phyloP scores from a whole-genome alignment of 1,140 invertebrate species.

The Formica exsecta region DNA sequence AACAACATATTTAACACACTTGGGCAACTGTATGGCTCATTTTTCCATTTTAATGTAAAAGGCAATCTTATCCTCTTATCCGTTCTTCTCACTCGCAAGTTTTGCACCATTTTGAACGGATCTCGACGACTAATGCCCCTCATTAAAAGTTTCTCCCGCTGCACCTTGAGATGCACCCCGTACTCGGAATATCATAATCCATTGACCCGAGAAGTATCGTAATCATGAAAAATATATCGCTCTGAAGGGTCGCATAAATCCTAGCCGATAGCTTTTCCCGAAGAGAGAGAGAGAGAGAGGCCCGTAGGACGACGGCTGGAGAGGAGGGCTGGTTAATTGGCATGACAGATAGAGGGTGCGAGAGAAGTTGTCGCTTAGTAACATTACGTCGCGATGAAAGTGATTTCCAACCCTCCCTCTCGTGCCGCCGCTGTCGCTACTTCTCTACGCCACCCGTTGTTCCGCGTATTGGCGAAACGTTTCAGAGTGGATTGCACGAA shows the following conservation, averaged over 20 bases:
- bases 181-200: constrained; percentile 60
- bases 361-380: constrained; percentile 84
- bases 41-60: constrained; percentile 45
- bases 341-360: constrained; percentile 84
- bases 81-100: constrained; percentile 49
- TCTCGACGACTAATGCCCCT: constrained; percentile 62
- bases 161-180: constrained; percentile 57
- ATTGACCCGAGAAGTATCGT: constrained; percentile 65
- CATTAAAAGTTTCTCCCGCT: constrained; percentile 60
- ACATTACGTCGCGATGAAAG: constrained; percentile 84
- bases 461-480: constrained; percentile 55
- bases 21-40: constrained; percentile 14
- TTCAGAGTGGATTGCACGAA: constrained; percentile 59
- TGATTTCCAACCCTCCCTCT: constrained; percentile 77
- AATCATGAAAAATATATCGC: constrained; percentile 68
- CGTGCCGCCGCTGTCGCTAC: constrained; percentile 23
- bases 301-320: constrained; percentile 60
- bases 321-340: constrained; percentile 82
- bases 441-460: constrained; percentile 48
- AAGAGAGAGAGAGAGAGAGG: constrained; percentile 22
- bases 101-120: constrained; percentile 66
- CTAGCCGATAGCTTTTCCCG: constrained; percentile 31
- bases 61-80: constrained; percentile 19
- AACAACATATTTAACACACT: constrained; percentile 20
- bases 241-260: constrained; percentile 68